These are phyloP conservation scores for Prenolepis imparis DNA, from an alignment of 2,888 invertebrate species.

Conservation along the genomic window DNA sequence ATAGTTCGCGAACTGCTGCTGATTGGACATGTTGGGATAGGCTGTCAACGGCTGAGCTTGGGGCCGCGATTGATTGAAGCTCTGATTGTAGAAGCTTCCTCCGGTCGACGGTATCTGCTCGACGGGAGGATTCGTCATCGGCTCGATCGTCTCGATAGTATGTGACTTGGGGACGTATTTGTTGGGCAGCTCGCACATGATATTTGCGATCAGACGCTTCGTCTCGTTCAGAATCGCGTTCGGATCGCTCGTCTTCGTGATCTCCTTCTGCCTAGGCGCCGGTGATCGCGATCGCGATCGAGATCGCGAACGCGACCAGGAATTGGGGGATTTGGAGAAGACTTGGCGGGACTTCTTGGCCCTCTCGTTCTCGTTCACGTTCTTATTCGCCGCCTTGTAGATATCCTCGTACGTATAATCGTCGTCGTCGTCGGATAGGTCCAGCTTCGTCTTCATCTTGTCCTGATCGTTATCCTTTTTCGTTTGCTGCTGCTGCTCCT, in stretches of 20 bases:
- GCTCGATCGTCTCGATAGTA: slow-evolving; percentile 53
- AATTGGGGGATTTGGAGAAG: slow-evolving; percentile 78
- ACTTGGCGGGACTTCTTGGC: slow-evolving; percentile 86
- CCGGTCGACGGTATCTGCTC: slow-evolving; percentile 48
- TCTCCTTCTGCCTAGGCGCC: slow-evolving; percentile 66
- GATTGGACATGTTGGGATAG: slow-evolving; percentile 72
- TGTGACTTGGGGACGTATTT: slow-evolving; percentile 83
- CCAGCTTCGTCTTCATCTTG: slow-evolving; percentile 85
- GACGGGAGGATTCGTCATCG: slow-evolving; percentile 20
- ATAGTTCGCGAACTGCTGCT: slow-evolving; percentile 79
- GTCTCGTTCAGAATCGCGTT: slow-evolving; percentile 87
- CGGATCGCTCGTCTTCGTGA: slow-evolving; percentile 81
- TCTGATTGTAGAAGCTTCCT: slow-evolving; percentile 73
- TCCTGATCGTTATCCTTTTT: slow-evolving; percentile 76
- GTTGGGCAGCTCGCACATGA: slow-evolving; percentile 88
- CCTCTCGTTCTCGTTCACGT: slow-evolving; percentile 90
- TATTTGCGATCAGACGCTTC: slow-evolving; percentile 89
- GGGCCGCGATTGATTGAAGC: slow-evolving; percentile 70
- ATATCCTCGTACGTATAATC: slow-evolving; percentile 95
- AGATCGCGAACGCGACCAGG: slow-evolving; percentile 81
- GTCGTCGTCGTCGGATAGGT: slow-evolving; percentile 92
- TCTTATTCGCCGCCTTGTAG: slow-evolving; percentile 92
- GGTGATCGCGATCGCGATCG: slow-evolving; percentile 78
- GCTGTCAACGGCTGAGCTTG: slow-evolving; percentile 67
- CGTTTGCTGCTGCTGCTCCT: slow-evolving; percentile 66